Evolutionary conservation across 2,888 invertebrate genomes (phyloP).

Genomic region (Heliconius charithonia): DNA sequence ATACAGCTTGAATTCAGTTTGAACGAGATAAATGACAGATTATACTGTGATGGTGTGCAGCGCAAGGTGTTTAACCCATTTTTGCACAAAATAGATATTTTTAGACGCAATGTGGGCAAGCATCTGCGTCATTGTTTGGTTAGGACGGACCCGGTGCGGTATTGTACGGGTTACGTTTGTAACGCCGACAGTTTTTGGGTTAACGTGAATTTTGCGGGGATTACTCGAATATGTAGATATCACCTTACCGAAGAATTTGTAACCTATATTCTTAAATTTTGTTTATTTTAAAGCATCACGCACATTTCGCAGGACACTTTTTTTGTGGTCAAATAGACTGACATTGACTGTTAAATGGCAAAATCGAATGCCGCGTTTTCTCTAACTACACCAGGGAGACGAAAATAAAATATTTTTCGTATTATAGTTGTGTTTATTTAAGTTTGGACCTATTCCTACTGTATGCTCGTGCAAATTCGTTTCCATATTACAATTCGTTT

Average conservation of each 20-base stretch:
- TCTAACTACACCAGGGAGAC: neutral
- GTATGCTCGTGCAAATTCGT: neutral
- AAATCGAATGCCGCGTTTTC: neutral
- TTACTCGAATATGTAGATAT: conserved; percentile 39
- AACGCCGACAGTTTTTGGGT: conserved; percentile 59
- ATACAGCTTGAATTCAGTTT: conserved; percentile 44
- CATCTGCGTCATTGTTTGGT: conserved; percentile 78
- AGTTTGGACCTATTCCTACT: neutral
- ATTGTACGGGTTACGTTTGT: conserved; percentile 69
- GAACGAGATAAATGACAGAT: conserved; percentile 64
- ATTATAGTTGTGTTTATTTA: neutral
- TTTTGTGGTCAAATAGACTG: neutral
- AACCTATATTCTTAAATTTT: conserved; percentile 17
- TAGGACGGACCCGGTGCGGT: conserved; percentile 68
- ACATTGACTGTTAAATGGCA: neutral
- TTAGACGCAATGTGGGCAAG: conserved; percentile 71
- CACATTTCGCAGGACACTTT: neutral
- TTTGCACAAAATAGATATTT: conserved; percentile 70
- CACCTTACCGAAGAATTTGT: conserved; percentile 31
- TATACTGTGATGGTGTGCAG: conserved; percentile 65
- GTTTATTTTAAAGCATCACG: neutral
- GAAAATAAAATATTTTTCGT: neutral
- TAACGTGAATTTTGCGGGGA: conserved; percentile 49
- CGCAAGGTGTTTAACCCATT: conserved; percentile 81
- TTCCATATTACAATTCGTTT: neutral